Percentiles rank a stretch among this genome's conserved stretches.
Evolutionary conservation across 2,113 vertebrate species (phyloP).

Genomic region (Scortum barcoo): DNA sequence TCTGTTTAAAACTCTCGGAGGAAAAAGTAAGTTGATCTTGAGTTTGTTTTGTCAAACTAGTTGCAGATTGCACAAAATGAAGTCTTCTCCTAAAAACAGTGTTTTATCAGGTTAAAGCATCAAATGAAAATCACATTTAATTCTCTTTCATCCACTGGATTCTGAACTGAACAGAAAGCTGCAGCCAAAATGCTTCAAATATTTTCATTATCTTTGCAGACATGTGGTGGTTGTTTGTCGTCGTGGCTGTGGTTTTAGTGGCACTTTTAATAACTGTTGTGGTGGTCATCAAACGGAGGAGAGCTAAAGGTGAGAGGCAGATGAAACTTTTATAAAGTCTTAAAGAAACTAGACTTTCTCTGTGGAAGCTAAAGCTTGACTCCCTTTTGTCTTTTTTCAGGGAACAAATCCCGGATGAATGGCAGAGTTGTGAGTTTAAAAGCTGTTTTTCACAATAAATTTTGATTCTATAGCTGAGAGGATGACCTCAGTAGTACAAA

Average conservation of each 20-base stretch:
- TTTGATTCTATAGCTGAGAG: background rate
- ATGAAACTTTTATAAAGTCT: no score
- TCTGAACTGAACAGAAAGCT: background rate
- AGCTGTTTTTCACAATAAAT: background rate
- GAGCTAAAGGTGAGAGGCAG: conserved; percentile 21
- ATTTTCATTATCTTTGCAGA: background rate
- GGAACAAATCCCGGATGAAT: background rate
- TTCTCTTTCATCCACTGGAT: background rate
- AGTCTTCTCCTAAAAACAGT: no score
- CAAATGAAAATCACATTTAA: background rate
- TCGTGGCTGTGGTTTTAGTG: background rate
- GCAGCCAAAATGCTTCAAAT: background rate
- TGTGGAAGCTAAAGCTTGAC: background rate
- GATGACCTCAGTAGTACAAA: background rate
- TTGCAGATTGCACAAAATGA: no score
- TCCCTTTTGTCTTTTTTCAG: conserved; percentile 9
- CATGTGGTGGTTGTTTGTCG: background rate
- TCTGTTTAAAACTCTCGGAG: background rate
- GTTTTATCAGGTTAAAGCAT: no score
- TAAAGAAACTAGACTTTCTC: background rate
- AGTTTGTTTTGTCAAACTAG: no score
- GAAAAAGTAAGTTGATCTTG: no score
- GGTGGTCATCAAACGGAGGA: conserved; percentile 5
- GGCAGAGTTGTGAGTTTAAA: conserved; percentile 15
- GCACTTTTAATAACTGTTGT: background rate